A percentile compares a stretch with the other conserved stretches of the same genome.
Conservation (phyloP, 2,113 vertebrate species). For the Boleophthalmus pectinirostris region DNA sequence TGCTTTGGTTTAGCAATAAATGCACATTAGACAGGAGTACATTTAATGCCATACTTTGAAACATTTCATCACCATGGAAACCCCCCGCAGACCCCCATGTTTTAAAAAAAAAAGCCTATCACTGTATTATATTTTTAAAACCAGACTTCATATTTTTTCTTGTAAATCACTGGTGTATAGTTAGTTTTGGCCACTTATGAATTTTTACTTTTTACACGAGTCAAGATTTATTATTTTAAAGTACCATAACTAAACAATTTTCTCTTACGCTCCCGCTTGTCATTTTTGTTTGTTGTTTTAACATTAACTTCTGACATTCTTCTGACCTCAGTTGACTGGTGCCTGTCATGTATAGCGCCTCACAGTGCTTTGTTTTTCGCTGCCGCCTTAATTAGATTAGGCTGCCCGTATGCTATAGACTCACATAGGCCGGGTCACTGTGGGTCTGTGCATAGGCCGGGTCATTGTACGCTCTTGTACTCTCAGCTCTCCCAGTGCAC, state of each 20-base stretch:
- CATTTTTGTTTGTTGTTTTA: neutral
- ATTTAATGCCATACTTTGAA: too few relatives aligned
- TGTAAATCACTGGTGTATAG: too few relatives aligned
- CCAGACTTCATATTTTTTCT: too few relatives aligned
- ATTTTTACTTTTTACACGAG: too few relatives aligned
- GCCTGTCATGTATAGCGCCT: slow-evolving; percentile 13
- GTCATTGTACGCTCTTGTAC: slow-evolving; percentile 2
- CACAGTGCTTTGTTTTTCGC: slow-evolving; percentile 19
- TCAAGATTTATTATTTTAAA: too few relatives aligned
- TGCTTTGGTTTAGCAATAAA: too few relatives aligned
- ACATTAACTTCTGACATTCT: slow-evolving; percentile 16
- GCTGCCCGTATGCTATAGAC: slow-evolving; percentile 45
- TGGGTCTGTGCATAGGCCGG: slow-evolving; percentile 12
- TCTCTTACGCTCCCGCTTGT: neutral
- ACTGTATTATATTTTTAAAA: too few relatives aligned
- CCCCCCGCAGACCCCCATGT: too few relatives aligned
- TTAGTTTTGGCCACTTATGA: too few relatives aligned
- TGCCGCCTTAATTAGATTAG: slow-evolving; percentile 55
- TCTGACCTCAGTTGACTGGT: slow-evolving; percentile 42
- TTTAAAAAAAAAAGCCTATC: too few relatives aligned
- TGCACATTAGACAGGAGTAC: too few relatives aligned
- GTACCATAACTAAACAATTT: neutral
- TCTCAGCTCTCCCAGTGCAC: slow-evolving; percentile 14
- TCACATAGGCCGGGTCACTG: slow-evolving; percentile 13
- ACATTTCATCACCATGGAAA: too few relatives aligned